Evolutionary conservation across 2,888 invertebrate genomes (phyloP).

Genomic region (Seladonia tumulorum): DNA sequence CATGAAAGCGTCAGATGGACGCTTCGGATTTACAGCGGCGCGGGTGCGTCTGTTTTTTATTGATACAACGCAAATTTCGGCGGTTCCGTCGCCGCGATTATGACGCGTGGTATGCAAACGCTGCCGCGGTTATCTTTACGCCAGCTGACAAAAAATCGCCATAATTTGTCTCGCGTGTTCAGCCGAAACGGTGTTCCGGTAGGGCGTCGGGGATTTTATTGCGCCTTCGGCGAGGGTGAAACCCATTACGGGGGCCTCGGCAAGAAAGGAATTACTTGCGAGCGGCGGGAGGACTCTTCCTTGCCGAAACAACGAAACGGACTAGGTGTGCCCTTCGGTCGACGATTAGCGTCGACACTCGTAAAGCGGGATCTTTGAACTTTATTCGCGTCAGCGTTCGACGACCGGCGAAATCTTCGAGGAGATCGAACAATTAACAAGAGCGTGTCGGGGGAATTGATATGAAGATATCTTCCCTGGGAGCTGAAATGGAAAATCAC

Average conservation of each 20-base stretch:
- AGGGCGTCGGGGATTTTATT: constrained; percentile 63
- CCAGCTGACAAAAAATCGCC: constrained; percentile 17
- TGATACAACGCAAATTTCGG: not conserved
- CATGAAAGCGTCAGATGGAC: not conserved
- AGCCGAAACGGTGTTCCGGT: constrained; percentile 28
- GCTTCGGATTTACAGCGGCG: not conserved
- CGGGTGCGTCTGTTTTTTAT: not conserved
- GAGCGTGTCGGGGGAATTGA: constrained; percentile 54
- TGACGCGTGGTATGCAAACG: constrained; percentile 18
- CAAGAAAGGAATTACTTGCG: constrained; percentile 53
- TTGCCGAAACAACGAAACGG: constrained; percentile 53
- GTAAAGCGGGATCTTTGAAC: constrained; percentile 56
- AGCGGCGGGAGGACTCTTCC: constrained; percentile 21
- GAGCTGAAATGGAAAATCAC: constrained; percentile 63
- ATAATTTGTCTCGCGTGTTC: constrained; percentile 38
- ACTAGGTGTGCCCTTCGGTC: constrained; percentile 60
- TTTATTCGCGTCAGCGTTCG: not conserved
- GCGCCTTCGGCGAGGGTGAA: constrained; percentile 45
- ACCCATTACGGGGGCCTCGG: constrained; percentile 50
- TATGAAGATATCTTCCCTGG: constrained; percentile 36
- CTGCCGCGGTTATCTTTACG: constrained; percentile 31
- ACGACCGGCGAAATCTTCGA: not conserved
- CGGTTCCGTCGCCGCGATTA: constrained; percentile 6
- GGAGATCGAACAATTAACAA: constrained; percentile 28
- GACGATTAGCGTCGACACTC: constrained; percentile 70